Base-by-base conservation (phyloP, 1,140 invertebrate genomes). In the Cyrtorhinus lividipennis region DNA sequence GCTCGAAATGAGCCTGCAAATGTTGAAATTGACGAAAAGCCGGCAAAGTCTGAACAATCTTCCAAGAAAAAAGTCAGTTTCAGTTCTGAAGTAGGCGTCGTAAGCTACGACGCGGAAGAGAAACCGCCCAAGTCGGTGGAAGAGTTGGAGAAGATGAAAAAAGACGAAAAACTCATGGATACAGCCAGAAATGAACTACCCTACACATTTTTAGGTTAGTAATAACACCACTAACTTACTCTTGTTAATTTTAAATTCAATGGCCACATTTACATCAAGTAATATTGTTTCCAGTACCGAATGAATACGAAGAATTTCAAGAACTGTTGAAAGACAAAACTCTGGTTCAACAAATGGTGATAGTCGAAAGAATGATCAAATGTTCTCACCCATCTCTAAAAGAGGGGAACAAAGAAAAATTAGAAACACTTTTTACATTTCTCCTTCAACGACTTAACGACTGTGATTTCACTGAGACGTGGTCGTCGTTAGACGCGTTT, bases 281-380 rank as follows among this genome's bases (percentile, higher is more conserved):
- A 15, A 5, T 38, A 24, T 58, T 61, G 3, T 65, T 66, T 68
- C 70, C 75, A 72, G 81, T 82, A 65, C 86, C 87, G 22, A 76
- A 79, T 27, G 78, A 67, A 30, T 86, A 85, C 70, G 81, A 87
- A 64, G 79, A 80, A 66, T 79, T 91, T 44, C 71, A 82, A 70
- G 73, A 81, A 67, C 68, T 88, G 48, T 71, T 94, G 30, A 69
- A 77, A 56, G 75, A 79, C 23, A 80, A 83, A 63, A 76, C 76
- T 30, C 73, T 79, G 8, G 72, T 79, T 3, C 79, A 87, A 66
- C 84, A 89, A 66, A 73, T 79, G 1, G 76, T 81, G 5, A 83
- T 92, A 10, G 68, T 95, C 58, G 83, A 90, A 67, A 80, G 90
- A 68, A 83, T 95, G 66, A 85, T 93, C 48, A 91, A 91, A 75